Evolutionary conservation across 2,113 vertebrate genomes (phyloP).

Genomic region (Pyrgilauda ruficollis): DNA sequence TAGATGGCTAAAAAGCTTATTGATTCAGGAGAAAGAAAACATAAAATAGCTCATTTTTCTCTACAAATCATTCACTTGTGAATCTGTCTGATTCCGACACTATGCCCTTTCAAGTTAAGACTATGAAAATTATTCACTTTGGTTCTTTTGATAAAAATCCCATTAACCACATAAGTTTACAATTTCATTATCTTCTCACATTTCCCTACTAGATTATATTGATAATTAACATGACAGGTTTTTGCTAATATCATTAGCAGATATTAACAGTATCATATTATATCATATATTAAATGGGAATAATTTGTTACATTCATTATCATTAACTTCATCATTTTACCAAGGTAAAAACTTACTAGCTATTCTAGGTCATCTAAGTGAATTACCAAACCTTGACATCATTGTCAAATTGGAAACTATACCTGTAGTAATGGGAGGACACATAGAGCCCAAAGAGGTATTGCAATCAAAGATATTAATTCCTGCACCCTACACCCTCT

Average conservation of each 20-base stretch:
- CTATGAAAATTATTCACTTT: background rate
- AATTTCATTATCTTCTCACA: conserved; percentile 2
- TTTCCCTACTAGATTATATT: background rate
- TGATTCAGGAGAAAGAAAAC: background rate
- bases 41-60: background rate
- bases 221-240: background rate
- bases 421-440: background rate
- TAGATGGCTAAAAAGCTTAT: background rate
- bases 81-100: background rate
- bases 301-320: background rate
- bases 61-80: background rate
- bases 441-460: background rate
- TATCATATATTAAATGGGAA: background rate
- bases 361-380: background rate
- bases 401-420: background rate
- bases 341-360: background rate
- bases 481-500: background rate
- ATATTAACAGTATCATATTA: background rate
- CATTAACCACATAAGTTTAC: background rate
- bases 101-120: background rate
- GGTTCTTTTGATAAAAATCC: background rate
- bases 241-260: conserved; percentile 10
- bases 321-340: background rate
- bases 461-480: background rate
- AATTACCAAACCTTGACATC: background rate